Percentiles rank a stretch among this genome's conserved stretches.
These are phyloP conservation scores for Babyrousa celebensis DNA, from an alignment of 2,797 vertebrate species.

Conservation along the genomic window DNA sequence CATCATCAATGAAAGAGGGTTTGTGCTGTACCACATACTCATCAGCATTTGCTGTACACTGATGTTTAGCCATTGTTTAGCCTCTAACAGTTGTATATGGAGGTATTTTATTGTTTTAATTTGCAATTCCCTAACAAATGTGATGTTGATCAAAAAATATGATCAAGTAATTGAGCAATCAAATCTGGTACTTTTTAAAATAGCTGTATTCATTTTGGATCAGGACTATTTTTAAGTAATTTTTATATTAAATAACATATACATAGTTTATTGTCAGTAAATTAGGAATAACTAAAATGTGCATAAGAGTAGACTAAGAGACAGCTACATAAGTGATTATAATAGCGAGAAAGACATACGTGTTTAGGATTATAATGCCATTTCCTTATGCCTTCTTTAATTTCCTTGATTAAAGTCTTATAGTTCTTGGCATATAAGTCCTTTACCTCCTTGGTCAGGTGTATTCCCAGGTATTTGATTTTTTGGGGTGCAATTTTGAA, in stretches of 20 bases:
- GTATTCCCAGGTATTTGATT: no score
- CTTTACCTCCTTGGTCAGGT: no score
- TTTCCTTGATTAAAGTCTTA: no score
- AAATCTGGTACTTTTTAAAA: not conserved
- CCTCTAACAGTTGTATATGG: not conserved
- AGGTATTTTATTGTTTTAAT: not conserved
- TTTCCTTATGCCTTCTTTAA: no score
- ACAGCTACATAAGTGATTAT: not conserved
- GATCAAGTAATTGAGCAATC: not conserved
- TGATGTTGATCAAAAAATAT: not conserved
- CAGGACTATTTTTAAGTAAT: not conserved
- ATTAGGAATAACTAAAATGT: conserved; percentile 42
- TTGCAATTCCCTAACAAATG: not conserved
- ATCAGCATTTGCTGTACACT: not conserved
- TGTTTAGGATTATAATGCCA: not conserved
- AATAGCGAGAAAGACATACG: not conserved
- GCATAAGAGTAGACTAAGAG: no score
- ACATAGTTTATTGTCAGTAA: not conserved
- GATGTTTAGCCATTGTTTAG: not conserved
- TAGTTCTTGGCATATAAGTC: no score
- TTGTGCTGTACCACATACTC: not conserved
- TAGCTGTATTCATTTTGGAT: not conserved
- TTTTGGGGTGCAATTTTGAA: no score
- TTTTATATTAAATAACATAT: not conserved
- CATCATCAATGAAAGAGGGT: not conserved